phyloP scores from a whole-genome alignment of 1,140 invertebrate species.

The Semibalanus balanoides region DNA sequence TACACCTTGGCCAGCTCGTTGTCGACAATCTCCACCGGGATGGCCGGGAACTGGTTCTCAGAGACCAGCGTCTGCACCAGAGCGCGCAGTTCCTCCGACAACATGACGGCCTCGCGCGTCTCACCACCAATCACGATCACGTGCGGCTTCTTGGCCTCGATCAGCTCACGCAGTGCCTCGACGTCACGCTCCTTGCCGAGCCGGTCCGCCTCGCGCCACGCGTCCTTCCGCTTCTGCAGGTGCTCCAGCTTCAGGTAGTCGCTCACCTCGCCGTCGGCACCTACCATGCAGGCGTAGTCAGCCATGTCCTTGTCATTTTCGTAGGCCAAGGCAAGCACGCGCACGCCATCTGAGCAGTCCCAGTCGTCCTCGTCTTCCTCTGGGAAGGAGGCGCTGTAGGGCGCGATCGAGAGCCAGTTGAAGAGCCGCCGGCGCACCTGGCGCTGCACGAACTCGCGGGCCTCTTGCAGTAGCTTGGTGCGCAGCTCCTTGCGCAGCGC shows the following conservation, averaged over 20 bases:
- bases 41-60: conserved; percentile 72
- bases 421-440: conserved; percentile 69
- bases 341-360: conserved; percentile 67
- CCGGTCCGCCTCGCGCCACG: conserved; percentile 54
- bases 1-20: conserved; percentile 82
- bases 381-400: conserved; percentile 59
- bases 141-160: conserved; percentile 82
- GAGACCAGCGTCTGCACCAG: conserved; percentile 56
- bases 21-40: conserved; percentile 81
- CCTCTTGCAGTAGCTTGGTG: conserved; percentile 62
- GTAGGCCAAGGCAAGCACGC: conserved; percentile 77
- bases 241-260: conserved; percentile 78
- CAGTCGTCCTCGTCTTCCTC: conserved; percentile 68
- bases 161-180: conserved; percentile 65
- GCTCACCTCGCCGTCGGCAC: conserved; percentile 75
- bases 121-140: conserved; percentile 81
- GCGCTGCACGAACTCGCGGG: conserved; percentile 76
- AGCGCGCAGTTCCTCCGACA: conserved; percentile 68
- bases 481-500: conserved; percentile 76
- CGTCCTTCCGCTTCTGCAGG: conserved; percentile 64
- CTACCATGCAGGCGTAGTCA: conserved; percentile 73
- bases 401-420: conserved; percentile 82
- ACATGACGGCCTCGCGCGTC: conserved; percentile 68
- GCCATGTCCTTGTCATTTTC: conserved; percentile 71
- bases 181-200: conserved; percentile 65